Evolutionary conservation across 2,113 vertebrate genomes (phyloP).

Genomic region (Cheirogaleus medius): DNA sequence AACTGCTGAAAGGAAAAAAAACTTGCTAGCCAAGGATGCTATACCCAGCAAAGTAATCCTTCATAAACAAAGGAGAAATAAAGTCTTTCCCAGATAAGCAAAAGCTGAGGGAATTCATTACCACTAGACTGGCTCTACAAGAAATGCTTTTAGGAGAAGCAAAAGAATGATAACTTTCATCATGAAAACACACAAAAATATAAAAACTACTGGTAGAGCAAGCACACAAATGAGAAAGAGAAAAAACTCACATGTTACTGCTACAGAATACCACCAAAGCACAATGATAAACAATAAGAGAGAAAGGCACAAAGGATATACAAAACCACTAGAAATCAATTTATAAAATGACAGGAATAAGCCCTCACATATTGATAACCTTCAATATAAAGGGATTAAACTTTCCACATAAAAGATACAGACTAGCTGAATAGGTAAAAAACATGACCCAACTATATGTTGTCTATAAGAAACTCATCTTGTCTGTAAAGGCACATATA

Average conservation of each 20-base stretch:
- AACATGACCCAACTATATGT: not conserved
- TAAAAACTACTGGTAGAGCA: not conserved
- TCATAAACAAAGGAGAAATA: not conserved
- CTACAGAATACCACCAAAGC: not conserved
- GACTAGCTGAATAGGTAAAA: not conserved
- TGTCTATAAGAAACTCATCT: not conserved
- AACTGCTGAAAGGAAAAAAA: not conserved
- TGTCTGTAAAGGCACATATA: not conserved
- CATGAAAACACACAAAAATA: not conserved
- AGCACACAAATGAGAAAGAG: not conserved
- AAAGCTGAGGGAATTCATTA: not conserved
- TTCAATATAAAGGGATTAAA: not conserved
- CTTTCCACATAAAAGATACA: not conserved
- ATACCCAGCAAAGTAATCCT: not conserved
- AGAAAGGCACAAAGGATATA: not conserved
- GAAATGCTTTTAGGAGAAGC: not conserved
- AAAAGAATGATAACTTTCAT: not conserved
- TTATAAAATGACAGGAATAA: not conserved
- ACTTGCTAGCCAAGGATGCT: not conserved
- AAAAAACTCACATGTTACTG: not conserved
- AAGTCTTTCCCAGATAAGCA: not conserved
- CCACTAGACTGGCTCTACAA: not conserved
- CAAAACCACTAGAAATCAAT: not conserved
- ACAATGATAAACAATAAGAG: not conserved
- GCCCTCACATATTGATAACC: not conserved